These are phyloP conservation scores for Scophthalmus maximus DNA, from an alignment of 2,113 vertebrate species.

Conservation along the genomic window DNA sequence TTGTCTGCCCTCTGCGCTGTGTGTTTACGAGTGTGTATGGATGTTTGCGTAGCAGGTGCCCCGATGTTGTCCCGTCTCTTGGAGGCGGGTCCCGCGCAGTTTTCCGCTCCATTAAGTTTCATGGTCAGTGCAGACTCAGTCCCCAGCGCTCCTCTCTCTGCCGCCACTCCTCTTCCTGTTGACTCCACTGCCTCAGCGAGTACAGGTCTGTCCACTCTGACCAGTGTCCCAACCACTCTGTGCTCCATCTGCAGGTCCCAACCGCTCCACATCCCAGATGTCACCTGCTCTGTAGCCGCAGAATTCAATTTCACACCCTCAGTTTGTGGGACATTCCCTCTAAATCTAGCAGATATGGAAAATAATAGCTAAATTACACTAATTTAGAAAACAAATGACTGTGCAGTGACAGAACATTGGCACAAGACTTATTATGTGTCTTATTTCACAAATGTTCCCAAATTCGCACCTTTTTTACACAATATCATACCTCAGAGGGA, in stretches of 20 bases:
- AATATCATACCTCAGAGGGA: no score
- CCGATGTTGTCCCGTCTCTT: slow-evolving; percentile 98
- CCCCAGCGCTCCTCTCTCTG: slow-evolving; percentile 79
- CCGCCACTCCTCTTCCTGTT: slow-evolving; percentile 83
- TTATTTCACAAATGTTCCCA: no score
- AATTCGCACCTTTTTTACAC: no score
- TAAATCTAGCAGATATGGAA: no score
- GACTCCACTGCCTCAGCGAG: slow-evolving; percentile 52
- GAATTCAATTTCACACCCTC: neutral
- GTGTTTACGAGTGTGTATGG: slow-evolving; percentile 21
- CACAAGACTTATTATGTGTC: no score
- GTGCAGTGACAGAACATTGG: no score
- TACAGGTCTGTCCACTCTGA: slow-evolving; percentile 67
- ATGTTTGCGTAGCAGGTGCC: slow-evolving; percentile 85
- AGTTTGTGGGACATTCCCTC: neutral
- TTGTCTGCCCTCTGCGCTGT: slow-evolving; percentile 1
- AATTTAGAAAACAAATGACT: no score
- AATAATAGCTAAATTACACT: no score
- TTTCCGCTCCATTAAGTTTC: slow-evolving; percentile 91
- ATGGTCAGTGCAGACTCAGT: slow-evolving; percentile 67
- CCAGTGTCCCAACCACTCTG: neutral
- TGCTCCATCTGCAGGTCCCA: neutral
- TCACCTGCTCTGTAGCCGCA: neutral
- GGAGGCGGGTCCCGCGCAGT: slow-evolving; percentile 94
- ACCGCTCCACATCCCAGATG: neutral